Percentiles rank a stretch among this genome's conserved stretches.
phyloP scores from a whole-genome alignment of 92 coral and sea anemone genomes.

The Siderastrea siderea region DNA sequence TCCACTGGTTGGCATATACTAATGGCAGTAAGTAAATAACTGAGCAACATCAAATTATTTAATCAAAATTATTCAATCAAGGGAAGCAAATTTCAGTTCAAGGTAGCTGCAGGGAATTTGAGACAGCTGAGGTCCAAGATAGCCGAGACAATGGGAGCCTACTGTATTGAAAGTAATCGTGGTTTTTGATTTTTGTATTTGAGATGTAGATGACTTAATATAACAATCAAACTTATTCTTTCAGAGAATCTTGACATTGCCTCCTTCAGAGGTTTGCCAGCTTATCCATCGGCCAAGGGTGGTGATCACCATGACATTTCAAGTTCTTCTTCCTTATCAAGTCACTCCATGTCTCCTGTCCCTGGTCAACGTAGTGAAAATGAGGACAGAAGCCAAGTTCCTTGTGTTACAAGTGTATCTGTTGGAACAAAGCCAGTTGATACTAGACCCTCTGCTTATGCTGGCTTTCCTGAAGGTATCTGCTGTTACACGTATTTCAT shows the following conservation, averaged over 20 bases:
- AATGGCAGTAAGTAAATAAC: too few relatives aligned
- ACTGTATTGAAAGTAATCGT: too few relatives aligned
- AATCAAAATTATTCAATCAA: too few relatives aligned
- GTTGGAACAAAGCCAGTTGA: conserved; percentile 34
- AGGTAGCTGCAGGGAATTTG: too few relatives aligned
- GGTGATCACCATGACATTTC: conserved; percentile 2
- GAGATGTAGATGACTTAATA: not conserved
- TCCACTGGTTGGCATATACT: too few relatives aligned
- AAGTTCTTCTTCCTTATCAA: conserved; percentile 25
- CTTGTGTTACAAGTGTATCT: conserved; percentile 39
- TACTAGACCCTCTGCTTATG: conserved; percentile 35
- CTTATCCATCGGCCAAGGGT: conserved; percentile 14
- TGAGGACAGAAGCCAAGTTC: conserved; percentile 7
- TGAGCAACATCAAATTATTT: too few relatives aligned
- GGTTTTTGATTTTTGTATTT: not conserved
- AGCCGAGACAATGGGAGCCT: too few relatives aligned
- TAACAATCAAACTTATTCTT: not conserved
- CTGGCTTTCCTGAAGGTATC: conserved; percentile 52
- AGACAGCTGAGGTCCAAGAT: too few relatives aligned
- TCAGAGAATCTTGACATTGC: conserved; percentile 89
- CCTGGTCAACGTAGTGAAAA: not conserved
- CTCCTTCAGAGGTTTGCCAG: conserved; percentile 83
- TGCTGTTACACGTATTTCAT: not conserved
- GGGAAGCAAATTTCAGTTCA: too few relatives aligned
- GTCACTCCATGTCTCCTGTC: conserved; percentile 24